These are phyloP conservation scores for Cheilinus undulatus DNA, from an alignment of 2,113 vertebrate genomes.

Conservation along the genomic window DNA sequence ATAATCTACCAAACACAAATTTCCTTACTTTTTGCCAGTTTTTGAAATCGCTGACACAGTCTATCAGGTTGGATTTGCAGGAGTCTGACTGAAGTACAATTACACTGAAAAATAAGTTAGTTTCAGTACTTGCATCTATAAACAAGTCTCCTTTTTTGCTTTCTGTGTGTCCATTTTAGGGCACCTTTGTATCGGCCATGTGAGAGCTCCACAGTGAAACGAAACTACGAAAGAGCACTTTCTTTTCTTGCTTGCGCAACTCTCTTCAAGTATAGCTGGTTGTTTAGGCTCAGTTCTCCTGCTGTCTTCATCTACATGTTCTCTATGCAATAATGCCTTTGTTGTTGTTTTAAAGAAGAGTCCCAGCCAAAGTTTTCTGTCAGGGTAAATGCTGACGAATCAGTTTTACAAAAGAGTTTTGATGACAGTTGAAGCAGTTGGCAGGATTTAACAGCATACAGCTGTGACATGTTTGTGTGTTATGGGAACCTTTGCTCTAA, in stretches of 20 bases:
- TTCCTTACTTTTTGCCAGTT: too few relatives aligned
- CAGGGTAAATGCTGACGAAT: conserved; percentile 3
- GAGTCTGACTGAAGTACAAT: neutral
- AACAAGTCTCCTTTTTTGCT: neutral
- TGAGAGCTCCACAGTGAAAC: neutral
- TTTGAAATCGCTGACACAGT: too few relatives aligned
- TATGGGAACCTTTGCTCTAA: neutral
- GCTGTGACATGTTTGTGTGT: conserved; percentile 2
- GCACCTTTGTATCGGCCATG: conserved; percentile 8
- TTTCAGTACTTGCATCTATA: too few relatives aligned
- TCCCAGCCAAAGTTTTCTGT: neutral
- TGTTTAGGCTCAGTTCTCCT: neutral
- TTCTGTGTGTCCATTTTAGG: conserved; percentile 33
- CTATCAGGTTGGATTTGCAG: too few relatives aligned
- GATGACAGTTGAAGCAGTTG: neutral
- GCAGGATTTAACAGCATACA: conserved; percentile 2
- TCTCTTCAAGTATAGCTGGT: too few relatives aligned
- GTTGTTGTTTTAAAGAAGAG: neutral
- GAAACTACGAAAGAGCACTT: neutral
- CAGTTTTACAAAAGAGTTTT: neutral
- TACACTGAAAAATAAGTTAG: neutral
- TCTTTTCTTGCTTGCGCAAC: neutral
- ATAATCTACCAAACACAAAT: too few relatives aligned
- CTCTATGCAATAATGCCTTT: neutral
- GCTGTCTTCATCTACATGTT: neutral